A percentile compares a stretch with the other conserved stretches of the same genome.
phyloP scores from a whole-genome alignment of 64 coral and sea anemone species.

The Astreopora myriophthalma region DNA sequence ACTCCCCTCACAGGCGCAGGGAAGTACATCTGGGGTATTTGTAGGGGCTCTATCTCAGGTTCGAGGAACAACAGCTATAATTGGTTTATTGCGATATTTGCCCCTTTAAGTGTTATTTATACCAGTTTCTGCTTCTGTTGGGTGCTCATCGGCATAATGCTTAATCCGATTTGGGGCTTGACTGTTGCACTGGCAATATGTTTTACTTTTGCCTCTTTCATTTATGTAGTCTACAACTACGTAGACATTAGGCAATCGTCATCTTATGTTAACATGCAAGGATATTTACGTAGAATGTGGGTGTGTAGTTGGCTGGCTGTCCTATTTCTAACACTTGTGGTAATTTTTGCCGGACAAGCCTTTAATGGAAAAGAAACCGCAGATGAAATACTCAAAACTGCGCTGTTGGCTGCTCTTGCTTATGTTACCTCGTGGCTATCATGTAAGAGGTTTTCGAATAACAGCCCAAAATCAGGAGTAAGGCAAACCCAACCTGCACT shows the following conservation, averaged over 20 bases:
- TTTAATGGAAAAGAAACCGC: constrained; percentile 6
- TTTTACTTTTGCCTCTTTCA: not conserved
- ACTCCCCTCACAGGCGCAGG: too few species aligned
- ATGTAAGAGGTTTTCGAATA: too few species aligned
- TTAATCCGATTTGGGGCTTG: not conserved
- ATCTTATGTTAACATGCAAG: too few species aligned
- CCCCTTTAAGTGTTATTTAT: not conserved
- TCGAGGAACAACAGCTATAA: not conserved
- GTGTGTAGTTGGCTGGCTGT: too few species aligned
- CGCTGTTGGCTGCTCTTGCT: not conserved
- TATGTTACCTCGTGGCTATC: too few species aligned
- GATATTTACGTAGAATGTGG: too few species aligned
- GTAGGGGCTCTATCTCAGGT: not conserved
- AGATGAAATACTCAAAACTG: not conserved
- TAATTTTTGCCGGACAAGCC: not conserved
- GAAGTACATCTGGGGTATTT: not conserved
- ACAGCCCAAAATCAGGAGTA: too few species aligned
- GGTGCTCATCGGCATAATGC: not conserved
- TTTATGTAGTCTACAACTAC: not conserved
- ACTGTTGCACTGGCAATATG: not conserved
- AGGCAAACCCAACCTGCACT: too few species aligned
- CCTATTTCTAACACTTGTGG: too few species aligned
- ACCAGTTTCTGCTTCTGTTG: too few species aligned
- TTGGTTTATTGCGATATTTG: not conserved
- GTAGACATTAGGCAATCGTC: too few species aligned